Evolutionary conservation across 1,140 invertebrate genomes (phyloP).

Genomic region (Solenopsis invicta): DNA sequence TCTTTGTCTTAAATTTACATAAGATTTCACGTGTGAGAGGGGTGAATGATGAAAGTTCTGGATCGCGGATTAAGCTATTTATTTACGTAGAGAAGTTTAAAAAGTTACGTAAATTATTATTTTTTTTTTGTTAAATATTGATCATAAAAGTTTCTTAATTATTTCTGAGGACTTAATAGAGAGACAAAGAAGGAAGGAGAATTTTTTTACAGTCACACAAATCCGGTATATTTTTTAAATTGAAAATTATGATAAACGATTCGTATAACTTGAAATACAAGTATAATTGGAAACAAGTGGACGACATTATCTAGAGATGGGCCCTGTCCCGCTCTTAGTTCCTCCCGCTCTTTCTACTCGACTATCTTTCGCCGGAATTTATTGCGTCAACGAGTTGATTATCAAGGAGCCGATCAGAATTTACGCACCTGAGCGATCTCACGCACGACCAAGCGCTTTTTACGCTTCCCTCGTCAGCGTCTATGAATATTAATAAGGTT

Average conservation of each 20-base stretch:
- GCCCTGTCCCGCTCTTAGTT: neutral
- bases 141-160: neutral
- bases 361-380: constrained; percentile 33
- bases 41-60: neutral
- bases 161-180: constrained; percentile 1
- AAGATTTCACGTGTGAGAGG: neutral
- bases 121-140: neutral
- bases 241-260: constrained; percentile 11
- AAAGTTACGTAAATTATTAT: too few species aligned
- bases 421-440: constrained; percentile 56
- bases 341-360: neutral
- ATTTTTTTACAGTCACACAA: neutral
- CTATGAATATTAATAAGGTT: constrained; percentile 69
- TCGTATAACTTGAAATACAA: neutral
- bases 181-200: neutral
- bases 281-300: constrained; percentile 33
- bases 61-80: neutral
- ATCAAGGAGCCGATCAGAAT: constrained; percentile 56
- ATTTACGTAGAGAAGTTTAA: too few species aligned
- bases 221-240: neutral
- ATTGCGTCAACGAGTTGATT: constrained; percentile 62
- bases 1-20: constrained; percentile 20
- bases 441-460: constrained; percentile 34
- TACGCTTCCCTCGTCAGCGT: constrained; percentile 52
- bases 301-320: constrained; percentile 7